Evolutionary conservation across 2,888 invertebrate genomes (phyloP).

Genomic region (Helobdella robusta): DNA sequence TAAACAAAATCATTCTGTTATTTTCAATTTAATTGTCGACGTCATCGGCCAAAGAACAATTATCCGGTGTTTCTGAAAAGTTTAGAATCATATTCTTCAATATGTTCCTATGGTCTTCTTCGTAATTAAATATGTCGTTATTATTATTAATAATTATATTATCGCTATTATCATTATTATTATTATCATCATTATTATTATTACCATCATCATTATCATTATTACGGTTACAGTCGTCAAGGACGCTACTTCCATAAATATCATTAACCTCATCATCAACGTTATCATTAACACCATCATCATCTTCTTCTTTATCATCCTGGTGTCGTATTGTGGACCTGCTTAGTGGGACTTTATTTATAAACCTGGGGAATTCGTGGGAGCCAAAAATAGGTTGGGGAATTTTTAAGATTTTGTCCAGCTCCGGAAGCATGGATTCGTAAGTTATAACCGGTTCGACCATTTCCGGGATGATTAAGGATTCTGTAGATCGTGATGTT

Average conservation of each 20-base stretch:
- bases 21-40: too few relatives aligned
- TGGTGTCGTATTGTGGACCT: too few relatives aligned
- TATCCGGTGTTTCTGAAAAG: conserved; percentile 9
- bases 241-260: background rate
- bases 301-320: background rate
- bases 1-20: too few relatives aligned
- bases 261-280: conserved; percentile 4
- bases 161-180: background rate
- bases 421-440: too few relatives aligned
- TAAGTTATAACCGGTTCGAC: too few relatives aligned
- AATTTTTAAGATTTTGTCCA: too few relatives aligned
- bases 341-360: too few relatives aligned
- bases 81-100: conserved; percentile 10
- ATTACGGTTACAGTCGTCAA: background rate
- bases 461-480: too few relatives aligned
- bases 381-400: too few relatives aligned
- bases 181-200: background rate
- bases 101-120: background rate
- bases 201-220: background rate
- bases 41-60: conserved; percentile 11
- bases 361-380: too few relatives aligned
- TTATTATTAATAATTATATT: background rate
- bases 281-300: background rate
- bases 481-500: too few relatives aligned
- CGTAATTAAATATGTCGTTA: background rate